Evolutionary conservation across 1,140 invertebrate genomes (phyloP).

Genomic region (Cryptotermes secundus): DNA sequence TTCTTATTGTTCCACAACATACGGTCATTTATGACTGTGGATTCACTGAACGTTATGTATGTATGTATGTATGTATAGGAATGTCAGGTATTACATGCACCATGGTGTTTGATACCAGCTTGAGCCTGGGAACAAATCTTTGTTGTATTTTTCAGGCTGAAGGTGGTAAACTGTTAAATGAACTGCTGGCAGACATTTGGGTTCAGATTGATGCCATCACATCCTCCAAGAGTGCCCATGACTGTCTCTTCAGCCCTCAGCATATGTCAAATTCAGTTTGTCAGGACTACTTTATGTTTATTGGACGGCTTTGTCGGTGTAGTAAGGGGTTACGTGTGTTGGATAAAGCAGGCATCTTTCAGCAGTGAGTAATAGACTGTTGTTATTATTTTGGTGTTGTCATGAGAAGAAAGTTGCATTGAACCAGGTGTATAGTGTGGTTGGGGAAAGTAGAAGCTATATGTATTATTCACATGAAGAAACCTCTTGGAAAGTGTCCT

Average conservation of each 20-base stretch:
- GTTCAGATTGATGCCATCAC: constrained; percentile 72
- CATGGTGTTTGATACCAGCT: constrained; percentile 29
- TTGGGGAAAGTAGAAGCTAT: no score
- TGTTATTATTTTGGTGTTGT: no score
- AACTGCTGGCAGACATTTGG: constrained; percentile 79
- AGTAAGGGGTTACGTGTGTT: constrained; percentile 70
- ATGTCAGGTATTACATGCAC: no score
- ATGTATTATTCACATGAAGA: no score
- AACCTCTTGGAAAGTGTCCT: no score
- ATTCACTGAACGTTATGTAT: no score
- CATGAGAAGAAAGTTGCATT: no score
- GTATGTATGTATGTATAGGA: no score
- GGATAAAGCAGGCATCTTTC: constrained; percentile 74
- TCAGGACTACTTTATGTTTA: constrained; percentile 91
- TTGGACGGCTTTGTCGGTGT: constrained; percentile 82
- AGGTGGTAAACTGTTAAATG: constrained; percentile 61
- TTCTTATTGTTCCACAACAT: no score
- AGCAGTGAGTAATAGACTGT: constrained; percentile 56
- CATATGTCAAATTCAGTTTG: constrained; percentile 85
- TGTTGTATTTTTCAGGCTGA: constrained; percentile 49
- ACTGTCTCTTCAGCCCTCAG: constrained; percentile 85
- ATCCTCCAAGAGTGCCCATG: constrained; percentile 70
- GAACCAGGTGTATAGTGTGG: no score
- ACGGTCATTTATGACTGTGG: no score
- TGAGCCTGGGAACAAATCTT: background rate